Percentiles rank a stretch among this genome's conserved stretches.
These are phyloP conservation scores for Nasonia oneida DNA, from an alignment of 2,888 invertebrate genomes.

Conservation along the genomic window DNA sequence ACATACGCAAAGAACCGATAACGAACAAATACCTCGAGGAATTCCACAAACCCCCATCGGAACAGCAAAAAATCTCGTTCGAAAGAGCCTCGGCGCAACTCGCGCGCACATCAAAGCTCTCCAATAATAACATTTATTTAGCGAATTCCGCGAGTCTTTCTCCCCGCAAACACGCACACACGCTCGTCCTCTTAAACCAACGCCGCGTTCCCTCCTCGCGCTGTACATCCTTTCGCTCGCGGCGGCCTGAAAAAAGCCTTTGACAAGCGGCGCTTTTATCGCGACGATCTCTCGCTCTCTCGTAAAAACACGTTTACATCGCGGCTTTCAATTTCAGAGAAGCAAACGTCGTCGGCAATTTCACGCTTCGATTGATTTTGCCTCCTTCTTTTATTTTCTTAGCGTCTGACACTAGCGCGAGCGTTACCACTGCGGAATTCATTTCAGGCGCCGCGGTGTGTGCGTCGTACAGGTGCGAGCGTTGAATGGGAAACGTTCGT, in stretches of 20 bases:
- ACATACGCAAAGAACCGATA: neutral
- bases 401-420: constrained; percentile 52
- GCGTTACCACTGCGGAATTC: constrained; percentile 55
- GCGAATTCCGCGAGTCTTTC: constrained; percentile 35
- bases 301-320: constrained; percentile 56
- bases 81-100: neutral
- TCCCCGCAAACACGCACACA: neutral
- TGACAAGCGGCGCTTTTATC: constrained; percentile 41
- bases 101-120: neutral
- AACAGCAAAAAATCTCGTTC: constrained; percentile 26
- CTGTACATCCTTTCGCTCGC: constrained; percentile 35
- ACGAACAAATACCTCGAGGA: neutral
- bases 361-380: constrained; percentile 56
- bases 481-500: constrained; percentile 24
- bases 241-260: constrained; percentile 40
- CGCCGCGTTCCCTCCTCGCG: neutral
- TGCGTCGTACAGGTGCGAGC: neutral
- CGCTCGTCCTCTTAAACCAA: neutral
- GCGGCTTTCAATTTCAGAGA: constrained; percentile 49
- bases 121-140: constrained; percentile 55
- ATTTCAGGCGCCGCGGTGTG: constrained; percentile 13
- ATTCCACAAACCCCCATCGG: neutral
- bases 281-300: constrained; percentile 41
- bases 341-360: constrained; percentile 54
- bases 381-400: constrained; percentile 23